Base-by-base conservation (phyloP, 2,797 vertebrate species). In the Coranthus polyacanthus region DNA sequence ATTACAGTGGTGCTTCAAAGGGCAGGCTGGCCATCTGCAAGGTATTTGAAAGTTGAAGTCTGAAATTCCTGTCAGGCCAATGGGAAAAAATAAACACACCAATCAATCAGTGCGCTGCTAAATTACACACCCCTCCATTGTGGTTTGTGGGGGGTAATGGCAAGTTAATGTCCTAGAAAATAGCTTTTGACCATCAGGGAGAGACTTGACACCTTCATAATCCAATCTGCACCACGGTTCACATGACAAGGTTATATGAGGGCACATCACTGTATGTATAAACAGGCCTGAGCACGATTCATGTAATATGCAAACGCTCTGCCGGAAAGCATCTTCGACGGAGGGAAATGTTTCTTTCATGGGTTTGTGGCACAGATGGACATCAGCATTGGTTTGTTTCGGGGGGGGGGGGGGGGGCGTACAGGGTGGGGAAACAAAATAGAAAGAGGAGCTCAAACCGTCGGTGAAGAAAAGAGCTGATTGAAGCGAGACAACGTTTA, bases 11-110 rank as follows among this genome's bases (percentile, higher is more conserved):
- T 58, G 64, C 86, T 89, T 86, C 80, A 88, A 87, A 85, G 74
- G 61, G 34, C 69, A 47, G 52, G 57, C 74, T 51, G 64, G 68
- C 86, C 90, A 92, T 92, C 91, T 92, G 92, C 78, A 84, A 86
- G 74, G 87, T 89, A 88, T 92, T 89, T 88, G 62, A 82, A 84
- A 80, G 79, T 52, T 74, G 37, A 78, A 80, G 87, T 86, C 75
- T 82, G 50, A 86, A 80, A 89, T 87, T 84, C 82, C 69, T 78
- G 76, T 88, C 88, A 80, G 79, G 81, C 75, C 75, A 72, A 87
- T n/a, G 85, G 0, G 46, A 78, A 89, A 90, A 88, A 84, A 88
- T 81, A 92, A 92, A 91, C 82, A 87, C 39, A 70, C 59, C 83
- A 71, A 90, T 91, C 86, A 89, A 88, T 92, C 90, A 87, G 79